phyloP scores from a whole-genome alignment of 2,888 invertebrate genomes.

The Hypolimnas misippus region DNA sequence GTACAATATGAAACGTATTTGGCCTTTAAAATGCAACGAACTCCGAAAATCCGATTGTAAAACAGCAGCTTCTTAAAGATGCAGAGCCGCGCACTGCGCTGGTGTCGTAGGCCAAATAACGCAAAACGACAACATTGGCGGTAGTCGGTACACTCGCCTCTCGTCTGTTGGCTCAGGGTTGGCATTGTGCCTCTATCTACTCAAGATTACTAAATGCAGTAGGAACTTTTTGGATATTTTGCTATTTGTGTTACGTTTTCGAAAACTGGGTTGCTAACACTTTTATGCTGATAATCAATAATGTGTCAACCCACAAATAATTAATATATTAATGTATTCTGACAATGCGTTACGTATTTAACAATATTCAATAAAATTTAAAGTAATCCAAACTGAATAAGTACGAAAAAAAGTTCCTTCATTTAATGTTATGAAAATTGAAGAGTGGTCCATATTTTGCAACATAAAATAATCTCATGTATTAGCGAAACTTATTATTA shows the following conservation, averaged over 20 bases:
- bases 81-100: constrained; percentile 17
- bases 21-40: not conserved
- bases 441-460: too few species aligned
- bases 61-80: constrained; percentile 26
- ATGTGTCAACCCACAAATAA: too few species aligned
- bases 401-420: too few species aligned
- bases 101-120: constrained; percentile 27
- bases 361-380: too few species aligned
- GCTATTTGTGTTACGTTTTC: not conserved
- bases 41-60: constrained; percentile 2
- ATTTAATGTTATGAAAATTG: too few species aligned
- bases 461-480: too few species aligned
- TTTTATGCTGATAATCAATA: too few species aligned
- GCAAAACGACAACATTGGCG: constrained; percentile 27
- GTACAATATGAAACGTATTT: not conserved
- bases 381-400: too few species aligned
- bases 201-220: constrained; percentile 20
- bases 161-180: constrained; percentile 30
- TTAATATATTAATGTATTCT: too few species aligned
- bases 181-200: constrained; percentile 22
- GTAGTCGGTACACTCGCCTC: too few species aligned
- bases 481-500: too few species aligned
- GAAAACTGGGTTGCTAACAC: not conserved
- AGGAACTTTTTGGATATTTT: constrained; percentile 18
- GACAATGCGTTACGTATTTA: too few species aligned